phyloP scores from a whole-genome alignment of 1,140 invertebrate genomes.

The Drosophila biarmipes region DNA sequence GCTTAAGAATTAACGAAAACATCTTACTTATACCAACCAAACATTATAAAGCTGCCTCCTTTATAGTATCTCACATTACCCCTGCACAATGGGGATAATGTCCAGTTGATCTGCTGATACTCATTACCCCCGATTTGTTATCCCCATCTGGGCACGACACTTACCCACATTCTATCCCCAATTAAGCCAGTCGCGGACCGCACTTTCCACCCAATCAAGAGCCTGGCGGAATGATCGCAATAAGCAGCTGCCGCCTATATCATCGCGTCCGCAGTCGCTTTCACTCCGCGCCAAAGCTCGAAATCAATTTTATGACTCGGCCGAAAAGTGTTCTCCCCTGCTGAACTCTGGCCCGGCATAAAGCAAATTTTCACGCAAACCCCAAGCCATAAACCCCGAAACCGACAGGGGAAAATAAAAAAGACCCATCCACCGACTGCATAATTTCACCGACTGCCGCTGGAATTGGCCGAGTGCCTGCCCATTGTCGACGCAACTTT shows the following conservation, averaged over 20 bases:
- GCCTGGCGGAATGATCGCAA: slow-evolving; percentile 5
- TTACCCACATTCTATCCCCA: slow-evolving; percentile 45
- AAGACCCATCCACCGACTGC: slow-evolving; percentile 49
- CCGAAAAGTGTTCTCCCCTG: slow-evolving; percentile 51
- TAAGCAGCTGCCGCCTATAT: slow-evolving; percentile 14
- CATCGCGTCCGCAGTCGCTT: slow-evolving; percentile 38
- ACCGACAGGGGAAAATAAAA: neutral
- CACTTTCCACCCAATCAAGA: slow-evolving; percentile 38
- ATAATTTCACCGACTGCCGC: slow-evolving; percentile 73
- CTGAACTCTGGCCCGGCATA: slow-evolving; percentile 76
- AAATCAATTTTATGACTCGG: slow-evolving; percentile 79
- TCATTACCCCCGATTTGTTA: slow-evolving; percentile 39
- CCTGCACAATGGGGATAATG: slow-evolving; percentile 11
- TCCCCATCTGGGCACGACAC: slow-evolving; percentile 22
- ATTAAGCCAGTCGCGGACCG: slow-evolving; percentile 32
- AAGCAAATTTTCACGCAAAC: slow-evolving; percentile 67
- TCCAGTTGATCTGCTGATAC: slow-evolving; percentile 14
- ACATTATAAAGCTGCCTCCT: neutral
- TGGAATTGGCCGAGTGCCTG: slow-evolving; percentile 47
- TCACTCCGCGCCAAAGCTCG: slow-evolving; percentile 60
- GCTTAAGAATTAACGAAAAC: no score
- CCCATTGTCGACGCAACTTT: slow-evolving; percentile 75
- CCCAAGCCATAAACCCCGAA: slow-evolving; percentile 15
- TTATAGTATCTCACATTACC: slow-evolving; percentile 2
- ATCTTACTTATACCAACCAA: no score